Conservation (phyloP, 1,140 invertebrate species). For the Leguminivora glycinivorella region DNA sequence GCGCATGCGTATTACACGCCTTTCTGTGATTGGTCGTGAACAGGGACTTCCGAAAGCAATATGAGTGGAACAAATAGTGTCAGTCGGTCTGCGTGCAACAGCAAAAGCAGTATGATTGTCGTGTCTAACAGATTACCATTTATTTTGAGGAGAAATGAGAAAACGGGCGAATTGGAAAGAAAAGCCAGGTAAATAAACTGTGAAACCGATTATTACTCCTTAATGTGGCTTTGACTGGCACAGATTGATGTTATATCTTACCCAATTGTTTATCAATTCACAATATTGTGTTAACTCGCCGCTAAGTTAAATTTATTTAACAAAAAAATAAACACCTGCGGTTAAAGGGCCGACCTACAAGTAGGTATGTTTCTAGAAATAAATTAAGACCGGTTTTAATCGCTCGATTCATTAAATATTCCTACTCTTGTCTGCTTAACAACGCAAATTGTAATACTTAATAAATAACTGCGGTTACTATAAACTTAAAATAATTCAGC, state of each 20-base stretch:
- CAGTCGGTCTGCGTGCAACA: conserved; percentile 72
- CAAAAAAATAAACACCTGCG: not conserved
- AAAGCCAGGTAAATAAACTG: conserved; percentile 86
- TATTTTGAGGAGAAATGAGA: conserved; percentile 87
- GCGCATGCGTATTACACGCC: conserved; percentile 60
- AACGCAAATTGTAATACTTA: not conserved
- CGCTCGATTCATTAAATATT: conserved; percentile 7
- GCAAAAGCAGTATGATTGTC: conserved; percentile 89
- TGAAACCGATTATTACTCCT: not conserved
- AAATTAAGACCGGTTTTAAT: conserved; percentile 7
- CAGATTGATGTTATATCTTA: not conserved
- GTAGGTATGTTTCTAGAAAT: not conserved
- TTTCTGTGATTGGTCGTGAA: conserved; percentile 65
- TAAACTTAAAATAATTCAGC: not conserved
- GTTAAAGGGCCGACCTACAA: not conserved
- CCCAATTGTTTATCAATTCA: not conserved
- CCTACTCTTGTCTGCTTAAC: not conserved
- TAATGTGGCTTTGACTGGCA: not conserved
- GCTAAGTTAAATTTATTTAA: not conserved
- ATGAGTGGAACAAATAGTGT: conserved; percentile 67
- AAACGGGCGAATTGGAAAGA: conserved; percentile 85
- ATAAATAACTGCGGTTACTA: not conserved
- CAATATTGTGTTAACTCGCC: not conserved
- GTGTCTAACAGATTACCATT: conserved; percentile 94
- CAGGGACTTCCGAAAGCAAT: conserved; percentile 51